Percentiles rank a stretch among this genome's conserved stretches.
phyloP scores from a whole-genome alignment of 1,140 invertebrate genomes.

The Hylyphantes graminicola region DNA sequence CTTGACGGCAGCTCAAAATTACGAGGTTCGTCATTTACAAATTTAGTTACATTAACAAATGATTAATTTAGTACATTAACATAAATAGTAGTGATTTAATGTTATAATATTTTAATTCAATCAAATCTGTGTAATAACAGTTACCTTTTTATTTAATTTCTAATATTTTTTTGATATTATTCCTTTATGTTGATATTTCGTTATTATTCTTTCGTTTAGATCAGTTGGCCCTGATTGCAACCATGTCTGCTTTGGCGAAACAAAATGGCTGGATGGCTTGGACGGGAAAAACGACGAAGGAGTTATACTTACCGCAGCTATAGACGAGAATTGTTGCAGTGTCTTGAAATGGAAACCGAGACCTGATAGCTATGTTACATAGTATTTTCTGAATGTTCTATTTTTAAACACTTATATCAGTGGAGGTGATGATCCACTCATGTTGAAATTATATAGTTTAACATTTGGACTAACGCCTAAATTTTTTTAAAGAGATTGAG shows the following conservation, averaged over 20 bases:
- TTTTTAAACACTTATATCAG: neutral
- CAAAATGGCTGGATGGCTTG: constrained; percentile 64
- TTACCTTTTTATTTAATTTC: too few species aligned
- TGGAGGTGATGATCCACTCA: neutral
- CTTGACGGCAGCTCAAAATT: too few species aligned
- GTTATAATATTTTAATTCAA: too few species aligned
- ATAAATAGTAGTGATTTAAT: too few species aligned
- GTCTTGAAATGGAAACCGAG: constrained; percentile 52
- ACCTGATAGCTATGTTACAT: constrained; percentile 18
- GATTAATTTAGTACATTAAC: too few species aligned
- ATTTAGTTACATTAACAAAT: too few species aligned
- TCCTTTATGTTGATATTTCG: neutral
- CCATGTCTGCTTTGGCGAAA: constrained; percentile 62
- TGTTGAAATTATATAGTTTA: constrained; percentile 21
- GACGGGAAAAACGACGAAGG: constrained; percentile 61
- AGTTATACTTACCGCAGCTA: constrained; percentile 50
- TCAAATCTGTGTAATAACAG: too few species aligned
- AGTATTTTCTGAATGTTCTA: neutral
- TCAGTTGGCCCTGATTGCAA: constrained; percentile 62
- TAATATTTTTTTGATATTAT: neutral
- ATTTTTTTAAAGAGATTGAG: too few species aligned
- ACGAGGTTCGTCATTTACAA: too few species aligned
- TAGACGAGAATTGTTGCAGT: constrained; percentile 57
- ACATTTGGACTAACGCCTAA: too few species aligned
- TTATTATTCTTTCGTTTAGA: constrained; percentile 44